phyloP scores from a whole-genome alignment of 2,888 invertebrate genomes.

The Idaea aversata region DNA sequence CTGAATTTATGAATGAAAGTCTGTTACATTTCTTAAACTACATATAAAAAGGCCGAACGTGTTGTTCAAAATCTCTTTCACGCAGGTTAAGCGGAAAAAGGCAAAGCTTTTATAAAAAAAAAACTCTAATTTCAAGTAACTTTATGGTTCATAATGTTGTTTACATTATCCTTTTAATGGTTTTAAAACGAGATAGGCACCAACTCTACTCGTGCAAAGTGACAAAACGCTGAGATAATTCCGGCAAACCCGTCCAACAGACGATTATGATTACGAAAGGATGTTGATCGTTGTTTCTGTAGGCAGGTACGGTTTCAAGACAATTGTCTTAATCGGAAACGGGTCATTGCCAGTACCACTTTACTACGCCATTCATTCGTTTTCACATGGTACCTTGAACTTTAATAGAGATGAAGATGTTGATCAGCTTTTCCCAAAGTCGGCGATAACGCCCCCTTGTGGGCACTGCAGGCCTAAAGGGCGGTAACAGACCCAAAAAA shows the following conservation, averaged over 20 bases:
- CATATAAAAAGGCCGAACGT: too few relatives aligned
- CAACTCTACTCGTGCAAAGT: neutral
- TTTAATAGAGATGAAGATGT: constrained; percentile 15
- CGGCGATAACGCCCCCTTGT: too few relatives aligned
- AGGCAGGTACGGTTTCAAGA: constrained; percentile 27
- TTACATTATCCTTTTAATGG: neutral
- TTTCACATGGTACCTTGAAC: constrained; percentile 27
- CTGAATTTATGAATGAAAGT: too few relatives aligned
- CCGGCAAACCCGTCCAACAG: neutral
- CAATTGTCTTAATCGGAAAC: constrained; percentile 33
- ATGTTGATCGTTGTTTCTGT: constrained; percentile 22
- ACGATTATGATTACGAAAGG: constrained; percentile 13
- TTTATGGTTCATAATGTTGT: neutral
- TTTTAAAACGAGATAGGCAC: neutral
- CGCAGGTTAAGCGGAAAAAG: neutral
- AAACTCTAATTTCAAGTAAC: neutral
- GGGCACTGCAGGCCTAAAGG: too few relatives aligned
- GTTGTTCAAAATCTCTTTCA: neutral
- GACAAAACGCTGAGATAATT: constrained; percentile 1
- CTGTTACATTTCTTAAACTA: too few relatives aligned
- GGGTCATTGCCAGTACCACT: constrained; percentile 21
- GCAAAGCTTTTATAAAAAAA: neutral
- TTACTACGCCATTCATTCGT: constrained; percentile 13
- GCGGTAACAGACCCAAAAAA: too few relatives aligned
- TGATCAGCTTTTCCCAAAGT: too few relatives aligned